Evolutionary conservation across 2,888 invertebrate genomes (phyloP).

Genomic region (Papilio protenor): DNA sequence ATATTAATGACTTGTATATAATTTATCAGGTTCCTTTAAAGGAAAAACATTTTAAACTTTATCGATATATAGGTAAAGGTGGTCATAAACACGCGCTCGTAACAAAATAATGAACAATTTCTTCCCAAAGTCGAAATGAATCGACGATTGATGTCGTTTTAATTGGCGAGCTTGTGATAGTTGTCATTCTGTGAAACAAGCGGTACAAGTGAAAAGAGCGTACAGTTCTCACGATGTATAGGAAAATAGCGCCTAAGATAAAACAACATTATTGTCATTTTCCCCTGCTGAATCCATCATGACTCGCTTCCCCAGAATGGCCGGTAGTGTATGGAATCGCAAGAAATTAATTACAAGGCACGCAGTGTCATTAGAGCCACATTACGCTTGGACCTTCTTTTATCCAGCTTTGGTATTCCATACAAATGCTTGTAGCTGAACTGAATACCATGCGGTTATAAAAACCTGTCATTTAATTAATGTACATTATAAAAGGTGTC

Average conservation of each 20-base stretch:
- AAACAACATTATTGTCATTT: background rate
- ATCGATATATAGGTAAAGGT: conserved; percentile 22
- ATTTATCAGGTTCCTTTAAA: conserved; percentile 1
- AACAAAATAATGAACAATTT: conserved; percentile 25
- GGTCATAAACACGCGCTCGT: conserved; percentile 19
- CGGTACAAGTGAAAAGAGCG: conserved; percentile 43
- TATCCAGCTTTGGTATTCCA: conserved; percentile 36
- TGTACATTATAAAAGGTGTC: conserved; percentile 39
- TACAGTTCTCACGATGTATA: conserved; percentile 44
- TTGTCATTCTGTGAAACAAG: conserved; percentile 49
- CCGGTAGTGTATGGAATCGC: conserved; percentile 37
- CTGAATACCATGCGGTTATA: background rate
- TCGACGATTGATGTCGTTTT: conserved; percentile 55
- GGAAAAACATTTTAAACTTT: conserved; percentile 22
- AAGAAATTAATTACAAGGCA: conserved; percentile 65
- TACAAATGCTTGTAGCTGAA: background rate
- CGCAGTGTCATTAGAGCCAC: conserved; percentile 59
- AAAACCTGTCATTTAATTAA: conserved; percentile 25
- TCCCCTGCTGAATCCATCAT: background rate
- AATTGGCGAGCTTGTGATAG: conserved; percentile 56
- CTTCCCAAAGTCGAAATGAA: conserved; percentile 54
- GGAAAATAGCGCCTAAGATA: conserved; percentile 47
- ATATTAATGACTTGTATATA: background rate
- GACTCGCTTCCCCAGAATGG: background rate
- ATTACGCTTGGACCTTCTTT: conserved; percentile 48